phyloP scores from a whole-genome alignment of 2,888 invertebrate genomes.

The Nebria brevicollis region DNA sequence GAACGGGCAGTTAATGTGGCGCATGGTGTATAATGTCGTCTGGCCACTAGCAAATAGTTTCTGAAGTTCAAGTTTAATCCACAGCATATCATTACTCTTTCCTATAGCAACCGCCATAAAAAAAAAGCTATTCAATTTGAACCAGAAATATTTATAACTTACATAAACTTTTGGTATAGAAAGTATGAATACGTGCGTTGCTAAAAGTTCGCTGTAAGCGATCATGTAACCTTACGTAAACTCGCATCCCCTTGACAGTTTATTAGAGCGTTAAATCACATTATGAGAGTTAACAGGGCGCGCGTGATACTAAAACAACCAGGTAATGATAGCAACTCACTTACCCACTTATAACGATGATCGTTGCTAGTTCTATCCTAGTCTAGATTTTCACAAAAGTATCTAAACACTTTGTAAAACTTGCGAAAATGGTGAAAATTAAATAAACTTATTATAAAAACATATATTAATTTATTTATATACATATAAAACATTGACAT shows the following conservation, averaged over 20 bases:
- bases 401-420: too few species aligned
- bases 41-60: too few species aligned
- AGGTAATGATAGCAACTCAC: background rate
- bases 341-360: background rate
- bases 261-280: constrained; percentile 42
- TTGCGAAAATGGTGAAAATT: background rate
- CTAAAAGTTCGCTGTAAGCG: background rate
- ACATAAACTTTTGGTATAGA: too few species aligned
- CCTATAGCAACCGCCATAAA: too few species aligned
- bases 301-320: background rate
- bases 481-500: constrained; percentile 22
- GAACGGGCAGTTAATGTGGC: too few species aligned
- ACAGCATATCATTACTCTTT: too few species aligned
- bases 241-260: constrained; percentile 20
- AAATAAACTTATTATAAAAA: background rate
- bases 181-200: too few species aligned
- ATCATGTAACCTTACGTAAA: constrained; percentile 4
- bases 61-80: too few species aligned
- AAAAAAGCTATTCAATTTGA: too few species aligned
- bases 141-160: too few species aligned
- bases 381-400: too few species aligned
- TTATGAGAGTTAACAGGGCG: constrained; percentile 24
- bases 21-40: too few species aligned
- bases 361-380: background rate
- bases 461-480: constrained; percentile 19